phyloP scores from a whole-genome alignment of 2,797 vertebrate species.

The Allochrocebus solatus region DNA sequence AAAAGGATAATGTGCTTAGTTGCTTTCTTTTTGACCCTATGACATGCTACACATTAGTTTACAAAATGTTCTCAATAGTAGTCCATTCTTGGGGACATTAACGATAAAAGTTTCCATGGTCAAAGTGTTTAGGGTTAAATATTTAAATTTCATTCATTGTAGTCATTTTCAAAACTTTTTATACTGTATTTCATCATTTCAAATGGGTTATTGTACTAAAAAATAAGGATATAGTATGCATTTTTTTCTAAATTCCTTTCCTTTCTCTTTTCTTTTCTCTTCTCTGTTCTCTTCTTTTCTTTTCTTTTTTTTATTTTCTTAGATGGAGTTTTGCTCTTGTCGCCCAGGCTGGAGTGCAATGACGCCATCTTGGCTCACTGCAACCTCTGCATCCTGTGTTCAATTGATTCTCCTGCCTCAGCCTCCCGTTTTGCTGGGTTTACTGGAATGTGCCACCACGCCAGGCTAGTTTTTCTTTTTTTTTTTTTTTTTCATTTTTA shows the following conservation, averaged over 20 bases:
- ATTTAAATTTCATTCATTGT: background rate
- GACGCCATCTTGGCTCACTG: accelerated
- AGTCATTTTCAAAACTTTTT: background rate
- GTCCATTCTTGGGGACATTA: background rate
- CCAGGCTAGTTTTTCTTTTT: background rate
- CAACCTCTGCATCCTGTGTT: background rate
- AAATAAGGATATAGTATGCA: background rate
- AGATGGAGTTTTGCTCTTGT: too few relatives aligned
- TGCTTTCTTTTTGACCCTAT: background rate
- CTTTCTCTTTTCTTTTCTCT: background rate
- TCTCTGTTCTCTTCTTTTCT: background rate
- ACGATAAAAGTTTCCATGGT: background rate
- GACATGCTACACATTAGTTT: background rate
- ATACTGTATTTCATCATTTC: background rate
- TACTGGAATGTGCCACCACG: background rate
- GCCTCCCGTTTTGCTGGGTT: background rate
- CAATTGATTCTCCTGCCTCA: background rate
- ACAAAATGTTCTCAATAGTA: background rate
- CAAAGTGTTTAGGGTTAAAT: background rate
- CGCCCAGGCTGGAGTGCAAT: too few relatives aligned
- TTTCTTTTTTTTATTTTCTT: background rate
- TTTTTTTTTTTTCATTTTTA: background rate
- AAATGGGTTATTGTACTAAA: background rate
- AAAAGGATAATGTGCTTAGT: background rate
- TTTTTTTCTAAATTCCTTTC: background rate